Percentiles rank a stretch among this genome's conserved stretches.
These are phyloP conservation scores for Arrhamphus sclerolepis DNA, from an alignment of 2,797 vertebrate genomes.

Conservation along the genomic window DNA sequence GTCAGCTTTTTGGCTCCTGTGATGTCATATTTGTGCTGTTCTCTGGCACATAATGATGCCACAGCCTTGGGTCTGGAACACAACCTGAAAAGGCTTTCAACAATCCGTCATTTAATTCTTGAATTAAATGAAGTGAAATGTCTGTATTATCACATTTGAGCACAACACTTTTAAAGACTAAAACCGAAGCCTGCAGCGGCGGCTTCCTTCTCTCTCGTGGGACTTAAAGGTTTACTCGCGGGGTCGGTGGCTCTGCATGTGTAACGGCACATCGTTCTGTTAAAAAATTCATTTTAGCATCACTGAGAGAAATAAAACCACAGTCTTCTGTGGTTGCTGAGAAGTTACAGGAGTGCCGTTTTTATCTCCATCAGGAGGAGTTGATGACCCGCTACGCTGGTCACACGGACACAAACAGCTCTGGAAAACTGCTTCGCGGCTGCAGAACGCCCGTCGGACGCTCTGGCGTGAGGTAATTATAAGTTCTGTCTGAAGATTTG, in stretches of 20 bases:
- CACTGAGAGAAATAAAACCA: conserved; percentile 8
- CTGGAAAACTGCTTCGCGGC: conserved; percentile 64
- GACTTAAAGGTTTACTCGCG: not conserved
- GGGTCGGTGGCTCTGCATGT: not conserved
- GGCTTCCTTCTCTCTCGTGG: not conserved
- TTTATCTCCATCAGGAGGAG: not conserved
- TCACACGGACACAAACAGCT: conserved; percentile 71
- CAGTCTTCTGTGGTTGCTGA: not conserved
- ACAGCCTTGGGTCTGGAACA: conserved; percentile 9
- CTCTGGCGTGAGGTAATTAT: conserved; percentile 67
- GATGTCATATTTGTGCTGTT: conserved; percentile 65
- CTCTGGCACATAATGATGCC: conserved; percentile 2
- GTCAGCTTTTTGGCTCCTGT: conserved; percentile 43
- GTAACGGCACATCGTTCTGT: not conserved
- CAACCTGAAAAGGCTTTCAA: conserved; percentile 17
- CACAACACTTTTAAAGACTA: not conserved
- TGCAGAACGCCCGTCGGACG: conserved; percentile 61
- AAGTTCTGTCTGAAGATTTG: conserved; percentile 69
- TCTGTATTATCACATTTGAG: not conserved
- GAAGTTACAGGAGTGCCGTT: not conserved
- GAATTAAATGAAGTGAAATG: not conserved
- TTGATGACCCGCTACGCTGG: conserved; percentile 41
- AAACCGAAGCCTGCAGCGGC: not conserved
- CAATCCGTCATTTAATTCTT: not conserved
- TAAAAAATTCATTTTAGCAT: conserved; percentile 2